Percentiles rank a stretch among this genome's conserved stretches.
Conservation (phyloP, 2,888 invertebrate genomes). For the Amaurobius ferox region DNA sequence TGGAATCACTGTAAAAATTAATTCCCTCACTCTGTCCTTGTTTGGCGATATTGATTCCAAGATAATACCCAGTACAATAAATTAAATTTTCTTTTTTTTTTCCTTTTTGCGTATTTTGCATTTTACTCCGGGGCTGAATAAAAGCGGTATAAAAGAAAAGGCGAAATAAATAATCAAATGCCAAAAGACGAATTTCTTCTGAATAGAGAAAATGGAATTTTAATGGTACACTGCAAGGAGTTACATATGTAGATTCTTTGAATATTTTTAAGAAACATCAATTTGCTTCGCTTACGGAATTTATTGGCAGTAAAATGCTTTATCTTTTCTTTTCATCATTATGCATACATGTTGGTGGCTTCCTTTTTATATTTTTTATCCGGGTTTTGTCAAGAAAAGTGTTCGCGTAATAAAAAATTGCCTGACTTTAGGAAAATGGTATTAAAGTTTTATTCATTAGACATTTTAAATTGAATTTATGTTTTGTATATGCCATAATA, state of each 20-base stretch:
- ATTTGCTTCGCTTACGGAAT: neutral
- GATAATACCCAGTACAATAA: neutral
- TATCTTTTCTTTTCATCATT: neutral
- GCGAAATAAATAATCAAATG: neutral
- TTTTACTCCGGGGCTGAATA: neutral
- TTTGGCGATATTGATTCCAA: neutral
- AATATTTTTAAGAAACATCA: conserved; percentile 1
- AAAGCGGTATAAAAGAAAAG: neutral
- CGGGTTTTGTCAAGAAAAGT: no score
- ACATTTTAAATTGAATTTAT: no score
- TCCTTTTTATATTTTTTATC: no score
- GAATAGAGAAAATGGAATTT: conserved; percentile 5
- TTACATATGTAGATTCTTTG: conserved; percentile 2
- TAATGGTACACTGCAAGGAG: neutral
- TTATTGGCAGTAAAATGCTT: neutral
- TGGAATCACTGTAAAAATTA: no score
- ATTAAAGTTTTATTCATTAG: no score
- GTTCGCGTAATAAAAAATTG: no score
- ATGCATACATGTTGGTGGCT: no score
- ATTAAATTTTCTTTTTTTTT: neutral
- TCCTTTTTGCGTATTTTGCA: neutral
- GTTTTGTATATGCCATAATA: no score
- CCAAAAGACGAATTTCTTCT: neutral
- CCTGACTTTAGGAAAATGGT: no score
- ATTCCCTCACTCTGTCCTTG: no score